Conservation (phyloP, 2,113 vertebrate genomes). For the Pterophyllum scalare region DNA sequence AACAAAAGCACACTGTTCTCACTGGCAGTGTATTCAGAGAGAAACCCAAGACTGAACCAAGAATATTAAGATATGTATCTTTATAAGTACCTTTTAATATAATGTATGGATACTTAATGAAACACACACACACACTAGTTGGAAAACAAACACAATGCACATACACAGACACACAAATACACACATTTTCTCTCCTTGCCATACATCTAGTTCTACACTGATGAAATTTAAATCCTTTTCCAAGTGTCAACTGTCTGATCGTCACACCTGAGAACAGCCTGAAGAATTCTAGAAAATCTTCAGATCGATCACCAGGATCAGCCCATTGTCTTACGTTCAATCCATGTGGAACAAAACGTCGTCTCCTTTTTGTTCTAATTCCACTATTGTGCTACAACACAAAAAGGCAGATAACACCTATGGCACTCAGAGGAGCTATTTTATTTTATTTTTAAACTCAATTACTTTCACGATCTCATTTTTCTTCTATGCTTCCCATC, state of each 20-base stretch:
- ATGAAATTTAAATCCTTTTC: slow-evolving; percentile 57
- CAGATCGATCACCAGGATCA: slow-evolving; percentile 36
- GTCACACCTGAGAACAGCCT: slow-evolving; percentile 34
- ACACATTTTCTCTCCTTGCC: not conserved
- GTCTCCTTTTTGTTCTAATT: slow-evolving; percentile 41
- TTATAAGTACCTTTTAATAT: not conserved
- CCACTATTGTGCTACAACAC: slow-evolving; percentile 34
- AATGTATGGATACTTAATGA: not conserved
- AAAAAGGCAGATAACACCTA: slow-evolving; percentile 52
- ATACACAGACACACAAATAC: not conserved
- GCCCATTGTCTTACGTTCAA: slow-evolving; percentile 43
- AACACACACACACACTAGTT: not conserved
- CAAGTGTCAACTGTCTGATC: slow-evolving; percentile 46
- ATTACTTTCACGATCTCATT: slow-evolving; percentile 18
- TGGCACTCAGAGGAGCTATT: slow-evolving; percentile 24
- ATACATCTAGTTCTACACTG: slow-evolving; percentile 10
- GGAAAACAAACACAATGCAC: not conserved
- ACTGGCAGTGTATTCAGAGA: slow-evolving; percentile 1
- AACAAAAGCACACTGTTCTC: slow-evolving; percentile 12
- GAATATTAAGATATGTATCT: not conserved
- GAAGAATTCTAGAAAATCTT: slow-evolving; percentile 48
- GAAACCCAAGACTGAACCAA: not conserved
- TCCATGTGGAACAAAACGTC: slow-evolving; percentile 46
- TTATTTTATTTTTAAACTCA: slow-evolving; percentile 22
- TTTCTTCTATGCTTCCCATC: slow-evolving; percentile 3